phyloP scores from a whole-genome alignment of 2,113 vertebrate species.

The Ophiodon elongatus region DNA sequence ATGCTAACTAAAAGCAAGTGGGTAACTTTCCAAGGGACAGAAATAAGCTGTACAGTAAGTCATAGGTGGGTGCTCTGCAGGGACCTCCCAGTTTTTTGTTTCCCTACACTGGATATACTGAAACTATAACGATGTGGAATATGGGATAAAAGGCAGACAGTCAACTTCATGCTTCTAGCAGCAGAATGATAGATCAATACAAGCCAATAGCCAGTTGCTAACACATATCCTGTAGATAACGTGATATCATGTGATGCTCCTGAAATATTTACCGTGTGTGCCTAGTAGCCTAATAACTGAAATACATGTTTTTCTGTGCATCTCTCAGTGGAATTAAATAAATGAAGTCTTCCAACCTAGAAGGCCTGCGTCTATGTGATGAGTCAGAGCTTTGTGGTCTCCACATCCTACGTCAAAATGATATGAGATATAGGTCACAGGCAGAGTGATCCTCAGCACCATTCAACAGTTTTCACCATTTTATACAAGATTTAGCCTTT shows the following conservation, averaged over 20 bases:
- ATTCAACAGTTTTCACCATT: slow-evolving; percentile 34
- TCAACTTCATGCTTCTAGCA: slow-evolving; percentile 58
- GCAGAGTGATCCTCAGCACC: slow-evolving; percentile 39
- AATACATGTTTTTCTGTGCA: slow-evolving; percentile 24
- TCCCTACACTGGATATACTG: slow-evolving; percentile 9
- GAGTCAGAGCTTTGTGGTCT: slow-evolving; percentile 72
- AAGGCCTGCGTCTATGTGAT: slow-evolving; percentile 55
- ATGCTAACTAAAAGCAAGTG: not conserved
- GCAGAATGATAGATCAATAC: slow-evolving; percentile 55
- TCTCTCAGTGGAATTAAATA: slow-evolving; percentile 23
- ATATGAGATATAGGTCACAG: slow-evolving; percentile 73
- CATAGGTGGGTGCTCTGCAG: slow-evolving; percentile 17
- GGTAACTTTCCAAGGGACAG: not conserved
- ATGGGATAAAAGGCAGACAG: slow-evolving; percentile 50
- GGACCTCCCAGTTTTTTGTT: not conserved
- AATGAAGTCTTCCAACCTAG: slow-evolving; percentile 40
- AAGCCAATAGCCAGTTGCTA: slow-evolving; percentile 13
- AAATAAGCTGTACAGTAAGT: slow-evolving; percentile 7
- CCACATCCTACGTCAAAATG: slow-evolving; percentile 66
- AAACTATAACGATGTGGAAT: slow-evolving; percentile 41
- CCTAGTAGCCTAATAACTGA: slow-evolving; percentile 5
- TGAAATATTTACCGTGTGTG: slow-evolving; percentile 1
- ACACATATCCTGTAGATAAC: slow-evolving; percentile 38
- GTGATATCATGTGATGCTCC: slow-evolving; percentile 29
- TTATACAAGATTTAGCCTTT: slow-evolving; percentile 34